Base-by-base conservation (phyloP, 2,113 vertebrate genomes). In the Tauraco erythrolophus region DNA sequence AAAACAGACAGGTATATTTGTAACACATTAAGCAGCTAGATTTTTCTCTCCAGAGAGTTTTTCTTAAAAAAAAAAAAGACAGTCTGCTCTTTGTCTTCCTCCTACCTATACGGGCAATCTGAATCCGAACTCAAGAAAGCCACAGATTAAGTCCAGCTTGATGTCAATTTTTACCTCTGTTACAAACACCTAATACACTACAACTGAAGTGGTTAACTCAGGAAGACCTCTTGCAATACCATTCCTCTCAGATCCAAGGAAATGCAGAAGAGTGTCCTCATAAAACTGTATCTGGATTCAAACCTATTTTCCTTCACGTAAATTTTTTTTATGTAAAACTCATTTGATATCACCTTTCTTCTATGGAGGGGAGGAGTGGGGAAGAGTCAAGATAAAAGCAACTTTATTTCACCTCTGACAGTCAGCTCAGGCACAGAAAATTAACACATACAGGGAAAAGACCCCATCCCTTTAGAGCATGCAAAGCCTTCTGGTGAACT, bases 401-500 rank as follows among this genome's bases (percentile, higher is more conserved):
- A 37, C 6, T 45, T 28, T 0, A 48, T 57, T 82, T 85, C 31
- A 62, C 6, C 21, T 74, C 86, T 31, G 7, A 70, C 37, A 66
- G 35, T 39, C 51, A 81, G 28, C 19, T 65, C 41, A 62, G 31
- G 80, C 58, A 80, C 58, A 87, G 31, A 77, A 74, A 53, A 13
- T 50, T 16, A 69, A 46, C 45, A 92, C 6, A n/a, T 4, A 58
- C 12, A 87, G 78, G 48, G 53, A 75, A 25, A 65, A 79, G 79
- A 76, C n/a, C 12, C 39, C 84, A 92, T 21, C 27, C 28, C 31
- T 66, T 57, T 53, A 89, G 30, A 89, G 57, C 89, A 97, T 87
- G 91, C 96, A 96, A 45, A 82, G 84, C 43, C 31, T 78, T 96
- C 97, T 97, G 97, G 83, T 97, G 95, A 98, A 97, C 97, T 97